phyloP scores from a whole-genome alignment of 2,797 vertebrate species.

The Chloroceryle inda region DNA sequence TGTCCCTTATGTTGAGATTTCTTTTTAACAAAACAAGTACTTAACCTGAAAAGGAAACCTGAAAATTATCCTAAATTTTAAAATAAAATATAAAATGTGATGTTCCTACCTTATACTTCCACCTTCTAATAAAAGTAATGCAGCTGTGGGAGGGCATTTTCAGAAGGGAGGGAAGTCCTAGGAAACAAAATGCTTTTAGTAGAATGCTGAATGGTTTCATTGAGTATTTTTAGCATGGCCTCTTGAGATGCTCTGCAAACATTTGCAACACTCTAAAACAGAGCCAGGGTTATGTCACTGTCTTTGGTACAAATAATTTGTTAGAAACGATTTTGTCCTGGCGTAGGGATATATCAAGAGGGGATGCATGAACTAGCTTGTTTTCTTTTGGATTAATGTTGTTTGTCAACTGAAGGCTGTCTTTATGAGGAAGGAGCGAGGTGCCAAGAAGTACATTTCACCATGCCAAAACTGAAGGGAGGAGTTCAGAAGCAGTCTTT shows the following conservation, averaged over 20 bases:
- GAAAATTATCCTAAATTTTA: not conserved
- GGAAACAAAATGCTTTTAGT: slow-evolving; percentile 62
- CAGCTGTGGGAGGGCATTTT: slow-evolving; percentile 25
- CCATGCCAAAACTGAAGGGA: slow-evolving; percentile 64
- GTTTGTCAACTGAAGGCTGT: slow-evolving; percentile 61
- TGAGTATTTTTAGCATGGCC: slow-evolving; percentile 65
- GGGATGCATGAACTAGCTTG: slow-evolving; percentile 43
- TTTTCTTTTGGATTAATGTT: slow-evolving; percentile 59
- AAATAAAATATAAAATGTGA: not conserved
- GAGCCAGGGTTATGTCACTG: slow-evolving; percentile 66
- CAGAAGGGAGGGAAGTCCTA: slow-evolving; percentile 29
- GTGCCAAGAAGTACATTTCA: slow-evolving; percentile 52
- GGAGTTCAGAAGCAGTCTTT: slow-evolving; percentile 59
- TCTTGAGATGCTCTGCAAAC: slow-evolving; percentile 67
- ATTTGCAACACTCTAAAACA: slow-evolving; percentile 49
- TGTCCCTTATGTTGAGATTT: not conserved
- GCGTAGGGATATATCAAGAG: slow-evolving; percentile 47
- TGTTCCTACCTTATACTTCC: slow-evolving; percentile 15
- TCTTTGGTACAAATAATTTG: slow-evolving; percentile 67
- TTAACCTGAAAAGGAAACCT: not conserved
- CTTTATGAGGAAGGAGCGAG: slow-evolving; percentile 25
- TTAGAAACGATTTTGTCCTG: slow-evolving; percentile 63
- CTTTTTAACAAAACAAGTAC: not conserved
- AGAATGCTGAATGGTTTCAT: slow-evolving; percentile 66
- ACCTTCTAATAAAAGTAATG: slow-evolving; percentile 30